Base-by-base conservation (phyloP, 1,140 invertebrate species). In the Penaeus indicus region DNA sequence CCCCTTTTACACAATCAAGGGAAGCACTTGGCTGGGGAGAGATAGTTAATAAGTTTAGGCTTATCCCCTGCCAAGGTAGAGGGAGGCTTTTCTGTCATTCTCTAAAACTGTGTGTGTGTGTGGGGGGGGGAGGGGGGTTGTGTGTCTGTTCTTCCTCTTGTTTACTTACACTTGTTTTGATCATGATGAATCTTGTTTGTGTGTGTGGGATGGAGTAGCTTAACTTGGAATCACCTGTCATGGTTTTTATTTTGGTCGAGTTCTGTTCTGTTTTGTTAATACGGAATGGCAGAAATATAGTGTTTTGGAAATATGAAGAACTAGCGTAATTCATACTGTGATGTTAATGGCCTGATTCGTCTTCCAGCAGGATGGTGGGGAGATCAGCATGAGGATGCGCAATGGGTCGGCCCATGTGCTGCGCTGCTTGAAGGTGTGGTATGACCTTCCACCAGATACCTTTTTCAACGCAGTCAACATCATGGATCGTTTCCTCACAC, bases 391-490 rank as follows among this genome's bases (percentile, higher is more conserved):
- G 84, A 95, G 95, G 32, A 95, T 95, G 77, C 94, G 96, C 7
- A 96, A 96, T 93, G 95, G 95, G 78, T 96, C 96, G 3, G 96
- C 95, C 13, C 96, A 96, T 92, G 96, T 96, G 90, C 93, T 97
- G 91, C 94, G 96, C 86, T 96, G 96, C 92, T 94, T 97, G 64
- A 97, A 96, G 93, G 95, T 96, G 89, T 96, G 96, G 96, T 97
- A 96, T 92, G 96, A 96, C 92, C 92, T 96, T 91, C 95, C 96
- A 8, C 95, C 95, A 19, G 95, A 96, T 90, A 95, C 96, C 22
- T 94, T 96, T 89, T 95, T 96, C 92, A 94, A 95, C 87, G 96
- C 96, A 78, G 95, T 96, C 92, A 96, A 95, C 92, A 92, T 96
- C 86, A 96, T 96, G 92, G 96, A 97, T 92, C 94, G 96, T 90